Evolutionary conservation across 2,113 vertebrate genomes (phyloP).

Genomic region (Paraplagusia blochii): DNA sequence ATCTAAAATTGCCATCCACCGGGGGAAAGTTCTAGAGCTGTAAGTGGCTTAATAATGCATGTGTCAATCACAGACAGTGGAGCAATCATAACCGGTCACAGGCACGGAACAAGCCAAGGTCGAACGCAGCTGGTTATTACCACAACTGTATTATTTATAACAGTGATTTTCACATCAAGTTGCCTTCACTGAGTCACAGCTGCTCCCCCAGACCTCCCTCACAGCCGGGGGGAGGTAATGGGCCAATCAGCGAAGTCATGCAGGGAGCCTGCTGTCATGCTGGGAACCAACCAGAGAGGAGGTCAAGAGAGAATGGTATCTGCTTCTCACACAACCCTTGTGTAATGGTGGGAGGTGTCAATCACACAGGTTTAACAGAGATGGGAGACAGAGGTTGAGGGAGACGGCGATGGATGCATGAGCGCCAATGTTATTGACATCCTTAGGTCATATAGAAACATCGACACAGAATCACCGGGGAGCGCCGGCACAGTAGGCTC

Average conservation of each 20-base stretch:
- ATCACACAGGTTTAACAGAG: not conserved
- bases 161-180: constrained; percentile 4
- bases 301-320: not conserved
- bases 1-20: not conserved
- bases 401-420: too few relatives aligned
- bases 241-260: constrained; percentile 2
- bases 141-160: constrained; percentile 13
- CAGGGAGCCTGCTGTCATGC: not conserved
- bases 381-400: not conserved
- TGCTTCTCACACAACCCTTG: not conserved
- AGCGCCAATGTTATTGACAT: too few relatives aligned
- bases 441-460: too few relatives aligned
- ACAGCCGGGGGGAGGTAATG: not conserved
- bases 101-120: constrained; percentile 1
- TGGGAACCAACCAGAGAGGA: constrained; percentile 4
- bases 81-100: not conserved
- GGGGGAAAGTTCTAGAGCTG: not conserved
- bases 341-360: constrained; percentile 3
- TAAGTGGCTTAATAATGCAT: constrained; percentile 12
- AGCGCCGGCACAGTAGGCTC: too few relatives aligned
- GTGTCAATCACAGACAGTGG: constrained; percentile 2
- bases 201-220: not conserved
- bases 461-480: too few relatives aligned
- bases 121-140: constrained; percentile 14
- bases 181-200: not conserved